Percentiles rank a stretch among this genome's conserved stretches.
Conservation (phyloP, 2,113 vertebrate species). For the Sander vitreus region DNA sequence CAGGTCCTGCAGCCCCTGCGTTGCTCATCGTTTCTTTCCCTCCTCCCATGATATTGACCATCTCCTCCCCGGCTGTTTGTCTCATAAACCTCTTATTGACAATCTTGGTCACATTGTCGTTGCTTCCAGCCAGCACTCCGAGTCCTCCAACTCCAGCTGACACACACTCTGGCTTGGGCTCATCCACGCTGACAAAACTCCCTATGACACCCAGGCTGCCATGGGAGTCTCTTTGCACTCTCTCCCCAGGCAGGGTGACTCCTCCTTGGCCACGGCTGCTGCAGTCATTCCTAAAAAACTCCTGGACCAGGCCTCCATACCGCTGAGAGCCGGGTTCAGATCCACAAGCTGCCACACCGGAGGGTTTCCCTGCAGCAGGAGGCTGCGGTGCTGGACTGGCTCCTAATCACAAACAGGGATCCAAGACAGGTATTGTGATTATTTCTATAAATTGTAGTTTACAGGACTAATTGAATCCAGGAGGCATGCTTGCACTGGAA, state of each 20-base stretch:
- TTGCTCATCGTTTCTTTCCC: constrained; percentile 77
- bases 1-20: constrained; percentile 78
- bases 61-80: constrained; percentile 87
- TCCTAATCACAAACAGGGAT: constrained; percentile 32
- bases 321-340: constrained; percentile 86
- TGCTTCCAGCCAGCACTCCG: constrained; percentile 51
- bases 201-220: constrained; percentile 1
- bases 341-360: constrained; percentile 34
- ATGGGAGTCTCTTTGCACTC: constrained; percentile 68
- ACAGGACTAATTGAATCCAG: background rate
- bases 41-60: constrained; percentile 75
- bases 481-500: background rate
- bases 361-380: constrained; percentile 81
- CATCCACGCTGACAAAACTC: constrained; percentile 75
- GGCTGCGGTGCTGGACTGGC: constrained; percentile 76
- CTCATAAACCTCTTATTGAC: constrained; percentile 93
- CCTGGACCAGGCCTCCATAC: constrained; percentile 90
- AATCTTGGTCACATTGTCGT: constrained; percentile 88
- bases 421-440: background rate
- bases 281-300: constrained; percentile 93
- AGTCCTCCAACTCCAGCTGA: constrained; percentile 67
- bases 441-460: background rate
- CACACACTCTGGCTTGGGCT: constrained; percentile 84
- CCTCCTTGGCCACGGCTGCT: constrained; percentile 75
- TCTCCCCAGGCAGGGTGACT: constrained; percentile 67